Base-by-base conservation (phyloP, 1,140 invertebrate genomes). In the Drosophila bifasciata region DNA sequence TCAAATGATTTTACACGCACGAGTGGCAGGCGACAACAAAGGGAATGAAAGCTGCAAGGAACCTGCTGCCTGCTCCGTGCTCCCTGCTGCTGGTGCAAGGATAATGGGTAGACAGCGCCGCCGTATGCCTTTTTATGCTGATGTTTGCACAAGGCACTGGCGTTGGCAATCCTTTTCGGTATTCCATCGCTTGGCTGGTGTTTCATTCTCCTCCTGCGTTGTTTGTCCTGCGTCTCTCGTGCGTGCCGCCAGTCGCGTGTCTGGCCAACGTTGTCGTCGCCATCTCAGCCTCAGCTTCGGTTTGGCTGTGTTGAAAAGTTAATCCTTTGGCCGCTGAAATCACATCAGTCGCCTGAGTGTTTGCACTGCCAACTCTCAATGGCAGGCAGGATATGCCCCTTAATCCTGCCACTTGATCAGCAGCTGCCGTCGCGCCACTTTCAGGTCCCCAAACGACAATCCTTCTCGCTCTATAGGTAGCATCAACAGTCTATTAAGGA, bases 1-100 rank as follows among this genome's bases (percentile, higher is more conserved):
- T 77, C 73, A 80, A 86, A 77, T 86, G 81, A 88, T 86, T 86
- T 86, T 88, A 88, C 74, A 86, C 77, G 81, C 81, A 86, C 81
- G 81, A 78, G 83, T 78, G 78, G 66, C 66, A 45, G 70, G 60
- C 32, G 39, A 64, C 70, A 64, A 53, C 45, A 56, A 59, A 80
- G 58, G 52, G 53, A 66, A 66, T 41, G 46, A 40, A 32, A 17
- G 32, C 40, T 51, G 50, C 36, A 28, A 63, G 40, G 28, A 67
- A 74, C 70, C 70, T 74, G 61, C 81, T 13, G 4, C 11, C 11
- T 7, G 23, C 5, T 25, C 0, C 23, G 5, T 13, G 32, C 32
- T 11, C 8, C 8, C 28, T 11, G 9, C 28, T 32, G 9, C 28
- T 32, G 25, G 25, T 28, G 76, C 67, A 60, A 62, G 83, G 81